These are phyloP conservation scores for Petrosia ficiformis DNA, from an alignment of 37 sponge, comb jelly and placozoan genomes.

Conservation along the genomic window DNA sequence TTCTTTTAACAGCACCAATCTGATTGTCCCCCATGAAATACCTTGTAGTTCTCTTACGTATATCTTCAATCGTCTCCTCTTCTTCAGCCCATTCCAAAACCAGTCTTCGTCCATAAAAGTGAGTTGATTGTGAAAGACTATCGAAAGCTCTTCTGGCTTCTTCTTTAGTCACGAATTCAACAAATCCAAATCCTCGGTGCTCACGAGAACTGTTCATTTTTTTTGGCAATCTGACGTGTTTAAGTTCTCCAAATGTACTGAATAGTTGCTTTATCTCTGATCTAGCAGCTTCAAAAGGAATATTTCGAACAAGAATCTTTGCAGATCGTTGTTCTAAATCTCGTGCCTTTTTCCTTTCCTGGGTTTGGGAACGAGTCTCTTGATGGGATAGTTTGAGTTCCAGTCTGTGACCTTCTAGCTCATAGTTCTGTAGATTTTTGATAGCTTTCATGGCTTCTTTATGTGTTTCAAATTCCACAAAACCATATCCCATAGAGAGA, in stretches of 20 bases:
- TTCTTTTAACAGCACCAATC: too few species aligned
- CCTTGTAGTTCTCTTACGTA: conserved; percentile 73
- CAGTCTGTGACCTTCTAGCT: conserved; percentile 81
- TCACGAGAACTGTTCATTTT: conserved; percentile 66
- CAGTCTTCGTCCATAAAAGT: conserved; percentile 92
- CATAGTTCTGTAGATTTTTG: conserved; percentile 66
- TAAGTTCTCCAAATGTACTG: conserved; percentile 85
- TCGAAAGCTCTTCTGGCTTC: conserved; percentile 88
- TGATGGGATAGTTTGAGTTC: conserved; percentile 80
- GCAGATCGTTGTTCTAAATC: conserved; percentile 48
- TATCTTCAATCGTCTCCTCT: conserved; percentile 81
- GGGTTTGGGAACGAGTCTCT: background rate
- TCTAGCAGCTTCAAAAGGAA: conserved; percentile 94
- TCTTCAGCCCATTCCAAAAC: conserved; percentile 96
- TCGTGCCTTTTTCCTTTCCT: conserved; percentile 19
- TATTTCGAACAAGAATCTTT: conserved; percentile 77
- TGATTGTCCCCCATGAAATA: background rate
- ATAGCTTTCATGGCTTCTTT: conserved; percentile 72
- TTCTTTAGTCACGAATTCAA: conserved; percentile 86
- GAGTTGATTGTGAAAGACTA: conserved; percentile 80
- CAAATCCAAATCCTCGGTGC: conserved; percentile 96
- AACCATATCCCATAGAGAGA: conserved; percentile 96
- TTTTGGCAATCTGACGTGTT: conserved; percentile 86
- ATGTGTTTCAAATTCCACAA: conserved; percentile 70
- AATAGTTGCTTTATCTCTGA: conserved; percentile 84